phyloP scores from a whole-genome alignment of 2,113 vertebrate species.

The Siniperca knerii region DNA sequence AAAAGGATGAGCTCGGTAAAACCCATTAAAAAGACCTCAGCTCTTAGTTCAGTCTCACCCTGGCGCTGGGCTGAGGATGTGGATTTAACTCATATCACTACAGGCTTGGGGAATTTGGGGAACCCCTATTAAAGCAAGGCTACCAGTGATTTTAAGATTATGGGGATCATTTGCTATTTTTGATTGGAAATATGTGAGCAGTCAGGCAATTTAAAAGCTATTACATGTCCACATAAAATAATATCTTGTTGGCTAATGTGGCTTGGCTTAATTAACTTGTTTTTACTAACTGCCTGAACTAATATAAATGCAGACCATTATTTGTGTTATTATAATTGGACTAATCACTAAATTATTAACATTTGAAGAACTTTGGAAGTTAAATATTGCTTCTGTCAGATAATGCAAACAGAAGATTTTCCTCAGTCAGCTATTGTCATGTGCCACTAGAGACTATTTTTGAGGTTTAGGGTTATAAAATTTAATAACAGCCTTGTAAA shows the following conservation, averaged over 20 bases:
- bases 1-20: conserved; percentile 45
- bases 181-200: conserved; percentile 61
- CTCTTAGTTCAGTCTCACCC: conserved; percentile 23
- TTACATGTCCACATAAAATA: conserved; percentile 65
- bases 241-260: conserved; percentile 49
- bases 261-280: conserved; percentile 71
- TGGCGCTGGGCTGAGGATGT: conserved; percentile 3
- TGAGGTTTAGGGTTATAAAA: background rate
- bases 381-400: conserved; percentile 45
- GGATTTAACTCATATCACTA: conserved; percentile 41
- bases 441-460: background rate
- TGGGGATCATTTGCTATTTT: conserved; percentile 52
- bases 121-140: conserved; percentile 36
- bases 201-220: conserved; percentile 63
- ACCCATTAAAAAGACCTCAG: conserved; percentile 51
- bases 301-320: conserved; percentile 60
- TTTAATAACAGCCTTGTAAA: conserved; percentile 1
- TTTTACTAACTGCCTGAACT: conserved; percentile 56
- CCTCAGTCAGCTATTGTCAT: background rate
- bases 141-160: conserved; percentile 40
- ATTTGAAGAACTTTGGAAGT: conserved; percentile 40
- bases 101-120: conserved; percentile 24
- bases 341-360: conserved; percentile 52
- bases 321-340: conserved; percentile 69
- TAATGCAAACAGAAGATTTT: conserved; percentile 22